Conservation (phyloP, 2,797 vertebrate genomes). For the Silurus lanzhouensis region DNA sequence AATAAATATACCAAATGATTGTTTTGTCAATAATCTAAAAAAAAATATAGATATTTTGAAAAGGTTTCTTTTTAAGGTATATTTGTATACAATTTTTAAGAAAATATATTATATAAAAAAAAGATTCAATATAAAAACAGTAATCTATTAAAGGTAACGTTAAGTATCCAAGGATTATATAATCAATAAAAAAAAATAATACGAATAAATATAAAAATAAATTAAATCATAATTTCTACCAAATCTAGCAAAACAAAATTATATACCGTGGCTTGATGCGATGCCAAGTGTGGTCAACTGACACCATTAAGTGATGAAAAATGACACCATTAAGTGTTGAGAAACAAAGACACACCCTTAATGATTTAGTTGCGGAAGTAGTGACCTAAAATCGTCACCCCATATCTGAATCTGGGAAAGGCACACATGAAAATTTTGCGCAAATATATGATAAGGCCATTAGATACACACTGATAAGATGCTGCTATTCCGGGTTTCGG, state of each 20-base stretch:
- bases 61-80: too few relatives aligned
- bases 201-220: neutral
- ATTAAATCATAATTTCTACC: neutral
- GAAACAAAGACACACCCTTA: conserved; percentile 52
- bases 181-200: neutral
- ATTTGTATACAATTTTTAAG: too few relatives aligned
- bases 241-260: too few relatives aligned
- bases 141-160: too few relatives aligned
- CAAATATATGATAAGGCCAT: conserved; percentile 67
- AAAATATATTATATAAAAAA: neutral
- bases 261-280: neutral
- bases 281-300: neutral
- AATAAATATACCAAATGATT: neutral
- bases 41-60: too few relatives aligned
- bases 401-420: conserved; percentile 60
- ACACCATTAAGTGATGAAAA: neutral
- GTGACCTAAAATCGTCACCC: conserved; percentile 28
- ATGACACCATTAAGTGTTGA: neutral
- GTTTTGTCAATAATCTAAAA: too few relatives aligned
- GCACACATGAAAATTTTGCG: conserved; percentile 49
- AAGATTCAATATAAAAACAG: neutral
- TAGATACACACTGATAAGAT: conserved; percentile 59
- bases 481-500: conserved; percentile 48
- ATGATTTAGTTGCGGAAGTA: conserved; percentile 32
- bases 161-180: neutral